phyloP scores from a whole-genome alignment of 1,140 invertebrate species.

The Drosophila leontia region DNA sequence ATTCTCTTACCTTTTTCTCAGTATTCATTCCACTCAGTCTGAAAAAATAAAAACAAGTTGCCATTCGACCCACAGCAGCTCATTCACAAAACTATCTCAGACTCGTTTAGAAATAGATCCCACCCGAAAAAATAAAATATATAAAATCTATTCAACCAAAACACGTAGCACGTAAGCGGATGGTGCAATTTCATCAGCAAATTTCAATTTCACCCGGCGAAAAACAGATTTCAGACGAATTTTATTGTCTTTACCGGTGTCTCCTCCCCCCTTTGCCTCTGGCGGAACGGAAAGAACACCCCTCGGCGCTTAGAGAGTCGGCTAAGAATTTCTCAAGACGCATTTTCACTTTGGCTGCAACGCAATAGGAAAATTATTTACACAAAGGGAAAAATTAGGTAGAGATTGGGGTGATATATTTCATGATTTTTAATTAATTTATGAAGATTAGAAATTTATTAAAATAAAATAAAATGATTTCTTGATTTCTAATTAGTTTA shows the following conservation, averaged over 20 bases:
- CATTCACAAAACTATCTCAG: conserved; percentile 68
- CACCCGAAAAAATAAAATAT: conserved; percentile 14
- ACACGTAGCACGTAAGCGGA: conserved; percentile 45
- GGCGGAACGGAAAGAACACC: conserved; percentile 32
- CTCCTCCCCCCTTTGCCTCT: conserved; percentile 5
- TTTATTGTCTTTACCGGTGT: background rate
- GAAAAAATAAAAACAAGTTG: conserved; percentile 42
- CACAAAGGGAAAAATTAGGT: background rate
- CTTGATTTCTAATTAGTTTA: too few relatives aligned
- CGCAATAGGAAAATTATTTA: conserved; percentile 42
- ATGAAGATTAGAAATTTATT: background rate
- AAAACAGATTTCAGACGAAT: conserved; percentile 49
- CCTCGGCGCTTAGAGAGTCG: conserved; percentile 33
- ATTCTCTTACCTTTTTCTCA: conserved; percentile 10
- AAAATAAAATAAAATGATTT: too few relatives aligned
- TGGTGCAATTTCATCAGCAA: conserved; percentile 76
- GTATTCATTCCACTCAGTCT: conserved; percentile 14
- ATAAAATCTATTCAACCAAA: conserved; percentile 30
- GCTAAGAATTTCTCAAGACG: conserved; percentile 59
- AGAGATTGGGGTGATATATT: background rate
- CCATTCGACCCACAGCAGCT: conserved; percentile 32
- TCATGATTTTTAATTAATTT: background rate
- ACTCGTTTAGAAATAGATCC: conserved; percentile 61
- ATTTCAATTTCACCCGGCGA: conserved; percentile 28
- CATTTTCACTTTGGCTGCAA: conserved; percentile 59